Evolutionary conservation across 1,140 invertebrate genomes (phyloP).

Genomic region (Cyphomyrmex costatus): DNA sequence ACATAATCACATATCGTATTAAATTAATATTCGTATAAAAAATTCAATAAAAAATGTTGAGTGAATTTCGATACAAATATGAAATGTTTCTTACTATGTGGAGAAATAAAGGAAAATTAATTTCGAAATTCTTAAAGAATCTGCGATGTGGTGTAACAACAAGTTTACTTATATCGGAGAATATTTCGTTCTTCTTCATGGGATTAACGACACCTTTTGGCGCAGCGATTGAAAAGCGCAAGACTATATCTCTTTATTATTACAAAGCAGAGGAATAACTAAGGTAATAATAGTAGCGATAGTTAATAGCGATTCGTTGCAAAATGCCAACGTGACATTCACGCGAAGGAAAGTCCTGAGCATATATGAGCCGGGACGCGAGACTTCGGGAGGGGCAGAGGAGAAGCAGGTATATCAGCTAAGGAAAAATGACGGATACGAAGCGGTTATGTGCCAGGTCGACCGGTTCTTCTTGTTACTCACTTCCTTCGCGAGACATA

Average conservation of each 20-base stretch:
- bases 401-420: conserved; percentile 67
- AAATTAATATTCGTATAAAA: too few relatives aligned
- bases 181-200: neutral
- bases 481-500: conserved; percentile 69
- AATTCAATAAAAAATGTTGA: too few relatives aligned
- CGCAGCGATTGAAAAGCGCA: neutral
- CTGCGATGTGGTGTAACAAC: neutral
- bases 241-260: conserved; percentile 17
- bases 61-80: too few relatives aligned
- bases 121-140: neutral
- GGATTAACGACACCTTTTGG: neutral
- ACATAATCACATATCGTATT: too few relatives aligned
- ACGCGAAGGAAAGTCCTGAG: conserved; percentile 53
- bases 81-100: too few relatives aligned
- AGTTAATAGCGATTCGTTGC: conserved; percentile 51
- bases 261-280: neutral
- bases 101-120: neutral
- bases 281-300: conserved; percentile 30
- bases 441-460: conserved; percentile 72
- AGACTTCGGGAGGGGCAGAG: neutral
- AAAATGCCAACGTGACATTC: conserved; percentile 63
- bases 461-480: conserved; percentile 76
- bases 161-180: neutral
- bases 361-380: conserved; percentile 3
- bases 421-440: conserved; percentile 74